A percentile compares a stretch with the other conserved stretches of the same genome.
These are phyloP conservation scores for Phengaris alcon DNA, from an alignment of 2,888 invertebrate species.

Conservation along the genomic window DNA sequence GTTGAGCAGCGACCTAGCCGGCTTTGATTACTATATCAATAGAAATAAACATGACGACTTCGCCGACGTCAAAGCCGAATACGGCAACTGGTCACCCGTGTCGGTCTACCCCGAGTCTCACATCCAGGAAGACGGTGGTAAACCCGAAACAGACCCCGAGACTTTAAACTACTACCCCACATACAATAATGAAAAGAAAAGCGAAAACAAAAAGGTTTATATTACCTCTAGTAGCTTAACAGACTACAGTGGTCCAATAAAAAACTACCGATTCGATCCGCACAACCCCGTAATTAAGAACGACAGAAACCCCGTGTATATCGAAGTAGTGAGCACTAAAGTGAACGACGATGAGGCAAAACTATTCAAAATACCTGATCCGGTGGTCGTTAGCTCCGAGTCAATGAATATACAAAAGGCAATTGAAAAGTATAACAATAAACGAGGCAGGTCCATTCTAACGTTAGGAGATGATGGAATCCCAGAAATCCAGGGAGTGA, in stretches of 20 bases:
- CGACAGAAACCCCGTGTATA: conserved; percentile 78
- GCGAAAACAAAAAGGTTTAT: conserved; percentile 70
- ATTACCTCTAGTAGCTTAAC: conserved; percentile 70
- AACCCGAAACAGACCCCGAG: conserved; percentile 63
- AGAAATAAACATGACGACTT: conserved; percentile 67
- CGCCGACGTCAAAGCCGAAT: conserved; percentile 71
- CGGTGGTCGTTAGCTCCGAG: conserved; percentile 84
- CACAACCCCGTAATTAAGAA: conserved; percentile 74
- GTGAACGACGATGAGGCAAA: conserved; percentile 70
- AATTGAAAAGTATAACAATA: conserved; percentile 73
- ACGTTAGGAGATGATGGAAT: conserved; percentile 85
- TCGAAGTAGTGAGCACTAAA: conserved; percentile 73
- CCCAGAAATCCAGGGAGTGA: conserved; percentile 88
- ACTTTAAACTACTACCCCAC: conserved; percentile 71
- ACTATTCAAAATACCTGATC: conserved; percentile 81
- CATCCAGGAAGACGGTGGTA: conserved; percentile 67
- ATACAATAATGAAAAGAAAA: conserved; percentile 66
- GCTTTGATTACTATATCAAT: conserved; percentile 72
- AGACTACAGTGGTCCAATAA: conserved; percentile 67
- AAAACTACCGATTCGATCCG: conserved; percentile 71
- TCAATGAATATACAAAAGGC: conserved; percentile 78
- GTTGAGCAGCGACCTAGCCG: conserved; percentile 69
- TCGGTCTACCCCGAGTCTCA: conserved; percentile 72
- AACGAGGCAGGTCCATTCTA: conserved; percentile 82
- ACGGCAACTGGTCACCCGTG: conserved; percentile 77